Percentiles rank a stretch among this genome's conserved stretches.
Conservation (phyloP, 2,797 vertebrate genomes). For the Sebastes diaconus region DNA sequence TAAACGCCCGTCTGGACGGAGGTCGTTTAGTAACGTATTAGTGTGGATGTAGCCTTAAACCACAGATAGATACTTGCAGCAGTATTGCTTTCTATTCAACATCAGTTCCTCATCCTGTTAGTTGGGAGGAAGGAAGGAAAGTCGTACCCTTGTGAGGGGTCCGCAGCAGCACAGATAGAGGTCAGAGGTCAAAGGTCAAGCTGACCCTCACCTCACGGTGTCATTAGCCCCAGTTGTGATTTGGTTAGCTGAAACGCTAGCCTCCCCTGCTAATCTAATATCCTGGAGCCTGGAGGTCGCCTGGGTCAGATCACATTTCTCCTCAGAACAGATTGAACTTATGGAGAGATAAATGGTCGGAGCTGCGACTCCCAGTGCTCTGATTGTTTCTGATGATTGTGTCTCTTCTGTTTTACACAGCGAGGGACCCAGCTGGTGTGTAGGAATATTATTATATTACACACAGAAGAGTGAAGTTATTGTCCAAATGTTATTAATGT, state of each 20-base stretch:
- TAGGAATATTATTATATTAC: constrained; percentile 43
- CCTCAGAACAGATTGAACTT: constrained; percentile 65
- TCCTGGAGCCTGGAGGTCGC: constrained; percentile 55
- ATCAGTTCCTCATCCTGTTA: neutral
- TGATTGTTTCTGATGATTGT: constrained; percentile 53
- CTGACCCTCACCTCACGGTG: constrained; percentile 67
- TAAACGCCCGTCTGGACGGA: no score
- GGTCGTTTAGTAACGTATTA: no score
- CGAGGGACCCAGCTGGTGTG: constrained; percentile 37
- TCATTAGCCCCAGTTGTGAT: constrained; percentile 71
- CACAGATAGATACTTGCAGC: neutral
- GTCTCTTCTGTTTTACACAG: constrained; percentile 9
- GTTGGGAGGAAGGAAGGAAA: neutral
- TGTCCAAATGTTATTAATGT: constrained; percentile 39
- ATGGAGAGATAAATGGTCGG: constrained; percentile 57
- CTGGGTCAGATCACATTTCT: constrained; percentile 75
- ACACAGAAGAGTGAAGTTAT: constrained; percentile 5
- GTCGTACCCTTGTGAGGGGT: neutral
- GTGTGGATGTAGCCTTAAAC: neutral
- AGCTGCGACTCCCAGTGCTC: neutral
- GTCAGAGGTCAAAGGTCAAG: constrained; percentile 56
- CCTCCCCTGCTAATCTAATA: constrained; percentile 71
- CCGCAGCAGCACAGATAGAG: constrained; percentile 25
- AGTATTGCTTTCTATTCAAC: neutral
- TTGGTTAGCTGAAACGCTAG: constrained; percentile 76